Base-by-base conservation (phyloP, 2,113 vertebrate genomes). In the Lepus europaeus region DNA sequence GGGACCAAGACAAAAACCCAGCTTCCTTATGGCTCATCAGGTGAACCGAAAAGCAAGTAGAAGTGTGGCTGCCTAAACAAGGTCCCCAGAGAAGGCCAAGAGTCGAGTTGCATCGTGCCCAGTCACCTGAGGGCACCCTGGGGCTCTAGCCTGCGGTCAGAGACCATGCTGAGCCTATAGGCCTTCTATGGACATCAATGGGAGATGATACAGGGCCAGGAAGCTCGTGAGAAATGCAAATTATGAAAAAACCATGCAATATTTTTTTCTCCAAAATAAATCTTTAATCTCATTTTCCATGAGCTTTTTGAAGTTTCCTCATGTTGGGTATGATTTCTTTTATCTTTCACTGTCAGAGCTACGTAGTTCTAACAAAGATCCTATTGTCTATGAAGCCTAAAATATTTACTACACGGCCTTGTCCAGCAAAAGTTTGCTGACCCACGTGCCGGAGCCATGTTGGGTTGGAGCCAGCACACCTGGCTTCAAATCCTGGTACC, bases 391-490 rank as follows among this genome's bases (percentile, higher is more conserved):
- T 7, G 56, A 29, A 23, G 23, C 22, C 33, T 74, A 16, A 82
- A 45, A 56, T 29, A 25, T 22, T 31, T 53, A 49, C 72, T 16
- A 0, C 16, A 23, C 23, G 10, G 19, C 1, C 9, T 72, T 85
- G 68, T 12, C 59, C 8, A 78, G 68, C 25, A 31, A 29, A 56
- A 13, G 8, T 63, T 39, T 77, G 36, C n/a, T 6, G 17, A 6
- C 6, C 13, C 16, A 0, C 4, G 3, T 2, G 23, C 49, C 3
- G 64, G 29, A 19, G 53, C 3, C 51, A 3, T 23, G 8, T 6
- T 25, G 17, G 23, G 33, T 29, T 70, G 29, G 22, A 27, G 51
- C 59, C n/a, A 59, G 16, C 17, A 68, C 19, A 6, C 20, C 7
- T 33, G 76, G 66, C 64, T 76, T 91, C 36, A 27, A 6, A 23